Evolutionary conservation across 1,140 invertebrate genomes (phyloP), one percentile per base, ranked within the genome.

Genomic region (Vanessa atalanta): DNA sequence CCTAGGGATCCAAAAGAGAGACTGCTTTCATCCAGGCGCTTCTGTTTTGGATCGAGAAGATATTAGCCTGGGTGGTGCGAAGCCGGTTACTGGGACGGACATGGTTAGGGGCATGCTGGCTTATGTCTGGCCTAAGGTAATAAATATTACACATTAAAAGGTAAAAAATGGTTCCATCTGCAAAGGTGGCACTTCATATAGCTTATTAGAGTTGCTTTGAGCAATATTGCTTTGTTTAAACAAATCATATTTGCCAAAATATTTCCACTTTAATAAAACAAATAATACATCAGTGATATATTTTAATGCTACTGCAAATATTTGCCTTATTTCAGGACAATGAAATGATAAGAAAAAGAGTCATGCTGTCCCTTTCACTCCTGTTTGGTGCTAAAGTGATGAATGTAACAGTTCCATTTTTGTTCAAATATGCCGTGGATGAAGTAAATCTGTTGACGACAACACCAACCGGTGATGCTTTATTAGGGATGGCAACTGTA

Each of bases 101-200:
- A 99, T 99, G 96, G 85, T 99, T 3, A 95, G 95, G 78, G 95
- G 96, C 61, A 98, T 99, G 97, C 87, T 98, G 79, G 93, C 94
- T 55, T 98, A 99, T 93, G 97, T 99, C 72, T 99, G 99, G 99
- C 99, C 99, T 43, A 96, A 97, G 94, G 96, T 96, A 93, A 84
- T 78, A 68, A 66, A 64, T 70, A 9, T 61, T 60, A 70, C 48
- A 55, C 71, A 53, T n/a, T 77, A 66, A 37, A 23, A 31, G 6
- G 1, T 16, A 8, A n/a, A 20, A 23, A 55, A n/a, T 20, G 15
- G 16, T 7, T 55, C 16, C 37, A 43, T 43, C 37, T 43, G 37
- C 37, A 9, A 9, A 43, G 37, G 6, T 43, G 37, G 6, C 37
- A 43, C 9, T 43, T 43, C 37, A 43, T 5, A 0, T 43, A 43